These are phyloP conservation scores for Dendrolimus pini DNA, from an alignment of 2,888 invertebrate genomes.

Conservation along the genomic window DNA sequence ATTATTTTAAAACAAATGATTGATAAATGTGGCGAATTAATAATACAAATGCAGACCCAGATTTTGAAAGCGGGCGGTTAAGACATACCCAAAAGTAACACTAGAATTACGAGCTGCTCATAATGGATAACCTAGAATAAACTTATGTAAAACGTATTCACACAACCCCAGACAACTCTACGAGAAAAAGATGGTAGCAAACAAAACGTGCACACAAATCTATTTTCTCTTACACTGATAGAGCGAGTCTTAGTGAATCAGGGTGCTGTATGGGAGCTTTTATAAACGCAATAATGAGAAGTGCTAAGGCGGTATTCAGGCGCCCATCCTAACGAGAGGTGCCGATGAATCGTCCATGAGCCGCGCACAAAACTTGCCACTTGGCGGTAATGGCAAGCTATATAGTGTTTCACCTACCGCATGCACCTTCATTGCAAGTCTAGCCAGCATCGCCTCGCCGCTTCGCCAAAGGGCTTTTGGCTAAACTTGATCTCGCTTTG, in stretches of 20 bases:
- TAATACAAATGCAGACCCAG: too few relatives aligned
- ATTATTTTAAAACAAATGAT: too few relatives aligned
- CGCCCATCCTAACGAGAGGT: slow-evolving; percentile 63
- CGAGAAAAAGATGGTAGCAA: slow-evolving; percentile 32
- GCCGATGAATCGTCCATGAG: slow-evolving; percentile 70
- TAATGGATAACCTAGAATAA: too few relatives aligned
- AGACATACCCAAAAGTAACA: too few relatives aligned
- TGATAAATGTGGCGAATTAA: too few relatives aligned
- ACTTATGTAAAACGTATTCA: too few relatives aligned
- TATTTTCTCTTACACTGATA: slow-evolving; percentile 70
- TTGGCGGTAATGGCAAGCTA: slow-evolving; percentile 44
- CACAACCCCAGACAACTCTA: too few relatives aligned
- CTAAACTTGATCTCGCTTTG: slow-evolving; percentile 58
- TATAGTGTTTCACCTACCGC: slow-evolving; percentile 15
- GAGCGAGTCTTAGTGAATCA: slow-evolving; percentile 68
- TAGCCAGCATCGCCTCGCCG: slow-evolving; percentile 20
- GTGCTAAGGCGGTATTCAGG: slow-evolving; percentile 70
- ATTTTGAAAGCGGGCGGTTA: too few relatives aligned
- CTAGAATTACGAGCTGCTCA: too few relatives aligned
- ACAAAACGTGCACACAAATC: slow-evolving; percentile 71
- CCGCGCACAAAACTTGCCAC: slow-evolving; percentile 69
- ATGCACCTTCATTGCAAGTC: slow-evolving; percentile 16
- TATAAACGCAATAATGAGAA: slow-evolving; percentile 76
- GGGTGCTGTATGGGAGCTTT: slow-evolving; percentile 65
- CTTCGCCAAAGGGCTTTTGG: slow-evolving; percentile 63